These are phyloP conservation scores for Gallinago solitaria DNA, from an alignment of 2,797 vertebrate genomes.

Conservation along the genomic window DNA sequence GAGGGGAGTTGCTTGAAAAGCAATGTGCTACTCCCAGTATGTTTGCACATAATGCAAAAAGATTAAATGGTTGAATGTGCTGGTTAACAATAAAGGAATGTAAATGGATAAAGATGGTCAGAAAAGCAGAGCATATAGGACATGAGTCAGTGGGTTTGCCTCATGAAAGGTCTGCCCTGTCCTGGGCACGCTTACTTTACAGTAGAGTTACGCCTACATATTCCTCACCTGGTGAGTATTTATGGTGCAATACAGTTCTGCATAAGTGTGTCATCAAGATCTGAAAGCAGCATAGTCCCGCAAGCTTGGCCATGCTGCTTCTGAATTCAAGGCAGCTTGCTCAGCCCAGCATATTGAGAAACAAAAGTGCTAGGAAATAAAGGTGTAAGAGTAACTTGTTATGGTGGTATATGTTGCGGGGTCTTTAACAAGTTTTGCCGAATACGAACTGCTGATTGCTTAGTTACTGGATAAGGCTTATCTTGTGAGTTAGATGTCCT, in stretches of 20 bases:
- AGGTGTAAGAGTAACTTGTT: neutral
- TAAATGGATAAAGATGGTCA: neutral
- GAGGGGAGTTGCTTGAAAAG: neutral
- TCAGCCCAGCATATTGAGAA: neutral
- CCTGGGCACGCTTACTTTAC: neutral
- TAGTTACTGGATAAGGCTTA: neutral
- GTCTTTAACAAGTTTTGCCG: neutral
- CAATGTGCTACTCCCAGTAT: neutral
- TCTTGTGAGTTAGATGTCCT: neutral
- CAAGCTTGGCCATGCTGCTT: neutral
- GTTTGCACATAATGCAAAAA: neutral
- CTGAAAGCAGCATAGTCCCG: neutral
- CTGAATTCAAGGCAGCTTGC: neutral
- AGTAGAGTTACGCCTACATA: neutral
- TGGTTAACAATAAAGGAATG: neutral
- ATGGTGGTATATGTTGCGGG: fast-evolving
- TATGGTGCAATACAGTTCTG: neutral
- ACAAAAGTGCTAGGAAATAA: neutral
- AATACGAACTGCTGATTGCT: neutral
- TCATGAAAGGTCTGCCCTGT: neutral
- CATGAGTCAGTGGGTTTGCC: neutral
- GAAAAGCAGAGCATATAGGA: neutral
- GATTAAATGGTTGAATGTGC: neutral
- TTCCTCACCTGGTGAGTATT: neutral
- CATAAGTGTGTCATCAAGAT: neutral